These are phyloP conservation scores for Sinocyclocheilus anshuiensis DNA, from an alignment of 2,113 vertebrate species.

Conservation along the genomic window DNA sequence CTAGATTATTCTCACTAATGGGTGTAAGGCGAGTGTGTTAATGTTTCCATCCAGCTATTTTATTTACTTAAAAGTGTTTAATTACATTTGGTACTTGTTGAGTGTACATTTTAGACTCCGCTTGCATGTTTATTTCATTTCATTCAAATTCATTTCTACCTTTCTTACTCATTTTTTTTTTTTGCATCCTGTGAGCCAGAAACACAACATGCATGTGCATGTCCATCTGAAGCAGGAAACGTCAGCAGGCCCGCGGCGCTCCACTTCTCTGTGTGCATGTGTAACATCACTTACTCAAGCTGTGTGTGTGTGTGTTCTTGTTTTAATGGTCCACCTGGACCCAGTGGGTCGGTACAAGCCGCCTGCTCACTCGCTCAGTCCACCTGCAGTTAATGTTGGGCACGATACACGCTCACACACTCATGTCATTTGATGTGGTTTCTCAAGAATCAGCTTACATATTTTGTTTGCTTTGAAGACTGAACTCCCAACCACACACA, in stretches of 20 bases:
- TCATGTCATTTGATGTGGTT: conserved; percentile 78
- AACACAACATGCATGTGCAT: background rate
- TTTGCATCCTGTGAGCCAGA: background rate
- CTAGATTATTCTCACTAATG: background rate
- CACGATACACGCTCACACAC: conserved; percentile 46
- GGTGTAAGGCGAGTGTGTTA: background rate
- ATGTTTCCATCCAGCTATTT: background rate
- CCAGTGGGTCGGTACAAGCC: conserved; percentile 58
- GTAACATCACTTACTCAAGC: conserved; percentile 26
- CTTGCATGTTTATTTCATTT: background rate
- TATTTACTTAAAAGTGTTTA: background rate
- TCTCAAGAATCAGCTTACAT: conserved; percentile 73
- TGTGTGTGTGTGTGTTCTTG: conserved; percentile 31
- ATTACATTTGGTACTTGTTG: background rate
- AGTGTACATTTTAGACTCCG: background rate
- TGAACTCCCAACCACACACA: conserved; percentile 58
- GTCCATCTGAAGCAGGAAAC: background rate
- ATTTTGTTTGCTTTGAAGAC: conserved; percentile 75
- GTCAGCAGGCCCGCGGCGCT: background rate
- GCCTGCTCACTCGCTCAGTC: background rate
- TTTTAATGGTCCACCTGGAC: conserved; percentile 62
- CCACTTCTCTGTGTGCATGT: conserved; percentile 28
- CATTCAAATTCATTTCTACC: background rate
- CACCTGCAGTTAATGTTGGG: conserved; percentile 34
- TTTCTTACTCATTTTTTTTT: background rate